phyloP scores from a whole-genome alignment of 2,113 vertebrate genomes.

The Mobula birostris region DNA sequence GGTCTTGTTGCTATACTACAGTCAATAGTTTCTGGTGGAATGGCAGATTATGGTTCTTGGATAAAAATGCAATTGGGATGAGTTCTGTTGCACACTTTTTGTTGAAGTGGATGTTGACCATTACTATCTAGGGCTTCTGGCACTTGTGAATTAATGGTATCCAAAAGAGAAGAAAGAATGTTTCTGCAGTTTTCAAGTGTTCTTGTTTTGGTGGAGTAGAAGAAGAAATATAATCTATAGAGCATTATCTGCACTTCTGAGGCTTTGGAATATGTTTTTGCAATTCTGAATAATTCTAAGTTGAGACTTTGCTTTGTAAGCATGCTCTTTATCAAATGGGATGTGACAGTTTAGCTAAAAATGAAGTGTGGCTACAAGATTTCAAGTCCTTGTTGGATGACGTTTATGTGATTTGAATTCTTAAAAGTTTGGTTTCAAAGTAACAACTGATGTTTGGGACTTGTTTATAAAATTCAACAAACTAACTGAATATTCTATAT shows the following conservation, averaged over 20 bases:
- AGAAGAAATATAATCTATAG: not conserved
- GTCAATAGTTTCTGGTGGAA: not conserved
- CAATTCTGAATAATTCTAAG: not conserved
- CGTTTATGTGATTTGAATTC: not conserved
- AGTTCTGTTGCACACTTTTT: not conserved
- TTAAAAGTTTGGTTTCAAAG: not conserved
- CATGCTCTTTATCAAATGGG: not conserved
- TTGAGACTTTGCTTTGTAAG: not conserved
- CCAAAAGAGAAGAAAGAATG: not conserved
- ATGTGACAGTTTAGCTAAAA: not conserved
- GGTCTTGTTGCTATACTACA: not conserved
- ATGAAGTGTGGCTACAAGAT: not conserved
- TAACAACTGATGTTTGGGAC: not conserved
- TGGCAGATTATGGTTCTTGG: not conserved
- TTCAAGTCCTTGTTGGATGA: not conserved
- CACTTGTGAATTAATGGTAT: not conserved
- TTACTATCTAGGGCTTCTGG: not conserved
- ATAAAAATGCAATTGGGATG: not conserved
- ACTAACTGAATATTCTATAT: not conserved
- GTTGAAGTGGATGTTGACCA: no score
- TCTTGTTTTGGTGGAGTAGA: not conserved
- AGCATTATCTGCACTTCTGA: not conserved
- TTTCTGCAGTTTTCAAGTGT: not conserved
- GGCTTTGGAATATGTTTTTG: not conserved
- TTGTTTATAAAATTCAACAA: not conserved